A percentile compares a stretch with the other conserved stretches of the same genome.
Evolutionary conservation across 2,797 vertebrate genomes (phyloP).

Genomic region (Hemibagrus guttatus): DNA sequence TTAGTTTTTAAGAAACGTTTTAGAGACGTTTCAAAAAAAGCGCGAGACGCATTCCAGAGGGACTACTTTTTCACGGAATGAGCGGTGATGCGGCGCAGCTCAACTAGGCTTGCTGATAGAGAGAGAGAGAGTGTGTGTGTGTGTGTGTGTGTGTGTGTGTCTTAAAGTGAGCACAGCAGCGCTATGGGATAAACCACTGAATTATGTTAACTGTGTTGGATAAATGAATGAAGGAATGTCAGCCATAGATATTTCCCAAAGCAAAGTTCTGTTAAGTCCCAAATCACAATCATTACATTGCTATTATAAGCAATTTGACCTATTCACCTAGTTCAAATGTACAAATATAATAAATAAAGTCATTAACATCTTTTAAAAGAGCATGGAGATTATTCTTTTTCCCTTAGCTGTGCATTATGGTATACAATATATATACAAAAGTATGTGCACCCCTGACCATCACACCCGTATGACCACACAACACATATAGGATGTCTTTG

Average conservation of each 20-base stretch:
- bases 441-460: neutral
- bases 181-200: neutral
- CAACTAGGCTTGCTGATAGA: slow-evolving; percentile 10
- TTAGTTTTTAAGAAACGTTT: neutral
- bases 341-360: neutral
- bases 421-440: neutral
- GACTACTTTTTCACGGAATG: slow-evolving; percentile 68
- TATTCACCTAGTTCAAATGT: neutral
- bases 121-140: neutral
- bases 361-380: neutral
- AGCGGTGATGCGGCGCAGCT: slow-evolving; percentile 53
- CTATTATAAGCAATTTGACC: neutral
- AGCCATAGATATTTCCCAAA: neutral
- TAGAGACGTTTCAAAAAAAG: slow-evolving; percentile 29
- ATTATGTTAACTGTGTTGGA: neutral
- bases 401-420: neutral
- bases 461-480: neutral
- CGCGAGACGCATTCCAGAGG: slow-evolving; percentile 62
- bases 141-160: neutral
- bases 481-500: neutral
- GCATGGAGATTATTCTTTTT: neutral
- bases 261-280: neutral
- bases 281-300: neutral
- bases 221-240: neutral
- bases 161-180: neutral